These are phyloP conservation scores for Colaptes auratus DNA, from an alignment of 2,113 vertebrate genomes.

Conservation along the genomic window DNA sequence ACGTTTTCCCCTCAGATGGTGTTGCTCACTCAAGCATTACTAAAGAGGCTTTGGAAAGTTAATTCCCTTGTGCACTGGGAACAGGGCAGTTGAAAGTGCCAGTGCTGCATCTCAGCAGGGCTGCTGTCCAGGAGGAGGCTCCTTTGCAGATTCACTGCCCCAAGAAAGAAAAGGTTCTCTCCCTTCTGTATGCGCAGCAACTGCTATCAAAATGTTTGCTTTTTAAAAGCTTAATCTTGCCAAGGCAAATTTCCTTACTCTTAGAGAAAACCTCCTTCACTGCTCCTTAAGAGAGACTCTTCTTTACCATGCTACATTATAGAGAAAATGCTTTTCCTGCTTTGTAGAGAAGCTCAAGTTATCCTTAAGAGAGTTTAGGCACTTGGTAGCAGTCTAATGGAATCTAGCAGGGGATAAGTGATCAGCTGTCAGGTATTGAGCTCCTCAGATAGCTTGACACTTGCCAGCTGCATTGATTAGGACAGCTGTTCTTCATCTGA, in stretches of 20 bases:
- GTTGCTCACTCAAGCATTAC: not conserved
- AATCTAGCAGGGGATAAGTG: not conserved
- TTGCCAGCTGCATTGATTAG: not conserved
- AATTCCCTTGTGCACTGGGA: not conserved
- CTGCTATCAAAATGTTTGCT: not conserved
- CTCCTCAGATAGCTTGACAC: not conserved
- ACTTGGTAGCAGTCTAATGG: not conserved
- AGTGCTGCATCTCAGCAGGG: not conserved
- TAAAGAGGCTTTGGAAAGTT: not conserved
- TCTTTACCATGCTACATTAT: not conserved
- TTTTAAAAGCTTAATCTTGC: not conserved
- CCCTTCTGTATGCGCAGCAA: not conserved
- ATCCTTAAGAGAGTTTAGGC: not conserved
- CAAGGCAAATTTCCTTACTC: not conserved
- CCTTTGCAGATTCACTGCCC: not conserved
- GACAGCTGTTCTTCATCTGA: not conserved
- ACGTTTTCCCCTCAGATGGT: not conserved
- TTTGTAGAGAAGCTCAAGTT: not conserved
- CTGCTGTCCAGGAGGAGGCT: not conserved
- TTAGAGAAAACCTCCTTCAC: not conserved
- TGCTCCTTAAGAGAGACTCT: not conserved
- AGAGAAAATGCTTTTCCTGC: not conserved
- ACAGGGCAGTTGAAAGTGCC: fast-evolving
- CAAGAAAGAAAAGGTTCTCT: not conserved
- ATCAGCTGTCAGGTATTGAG: not conserved